Evolutionary conservation across 1,140 invertebrate genomes (phyloP).

Genomic region (Agrilus planipennis): DNA sequence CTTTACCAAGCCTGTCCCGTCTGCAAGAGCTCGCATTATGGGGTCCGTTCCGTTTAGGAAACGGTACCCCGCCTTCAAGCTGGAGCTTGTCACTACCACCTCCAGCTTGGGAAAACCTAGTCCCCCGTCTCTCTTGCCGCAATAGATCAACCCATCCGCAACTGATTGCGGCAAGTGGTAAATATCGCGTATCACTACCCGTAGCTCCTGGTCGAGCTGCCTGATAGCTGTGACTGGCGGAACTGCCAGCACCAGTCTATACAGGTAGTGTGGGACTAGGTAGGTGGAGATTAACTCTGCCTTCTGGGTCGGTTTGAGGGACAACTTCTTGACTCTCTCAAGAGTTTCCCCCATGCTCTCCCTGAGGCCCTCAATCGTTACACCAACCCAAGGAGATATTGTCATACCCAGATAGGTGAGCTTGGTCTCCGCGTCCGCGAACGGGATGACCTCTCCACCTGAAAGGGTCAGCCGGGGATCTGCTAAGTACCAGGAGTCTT

Average conservation of each 20-base stretch:
- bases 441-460: constrained; percentile 11
- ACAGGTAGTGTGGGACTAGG: constrained; percentile 18
- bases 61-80: constrained; percentile 9
- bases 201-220: constrained; percentile 14
- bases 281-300: constrained; percentile 14
- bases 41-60: constrained; percentile 11
- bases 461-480: constrained; percentile 13
- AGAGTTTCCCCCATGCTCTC: constrained; percentile 6
- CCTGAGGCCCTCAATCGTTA: constrained; percentile 6
- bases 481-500: constrained; percentile 15
- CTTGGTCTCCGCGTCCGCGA: constrained; percentile 5
- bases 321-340: too few species aligned
- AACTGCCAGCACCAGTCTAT: constrained; percentile 5
- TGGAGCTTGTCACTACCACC: too few species aligned
- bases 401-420: constrained; percentile 17
- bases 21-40: constrained; percentile 13
- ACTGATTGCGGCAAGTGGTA: constrained; percentile 1
- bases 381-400: constrained; percentile 18
- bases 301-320: constrained; percentile 21
- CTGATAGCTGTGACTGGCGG: constrained; percentile 10
- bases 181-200: neutral
- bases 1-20: constrained; percentile 6
- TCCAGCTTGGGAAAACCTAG: too few species aligned
- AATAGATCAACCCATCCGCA: constrained; percentile 14
- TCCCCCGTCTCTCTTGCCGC: constrained; percentile 21